phyloP scores from a whole-genome alignment of 2,888 invertebrate genomes.

The Nymphalis polychloros region DNA sequence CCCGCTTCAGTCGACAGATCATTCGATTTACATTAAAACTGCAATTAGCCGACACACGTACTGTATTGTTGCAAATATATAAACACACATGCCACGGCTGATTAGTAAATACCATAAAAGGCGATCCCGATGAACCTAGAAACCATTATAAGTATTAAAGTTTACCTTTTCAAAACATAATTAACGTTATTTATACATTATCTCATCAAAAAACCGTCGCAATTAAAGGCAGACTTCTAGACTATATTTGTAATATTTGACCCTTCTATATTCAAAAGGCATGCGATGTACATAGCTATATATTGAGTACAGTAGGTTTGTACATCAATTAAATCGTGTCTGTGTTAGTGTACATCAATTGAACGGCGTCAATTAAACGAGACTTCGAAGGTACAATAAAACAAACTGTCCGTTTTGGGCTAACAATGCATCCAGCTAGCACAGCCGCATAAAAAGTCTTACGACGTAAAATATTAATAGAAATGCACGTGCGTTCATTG shows the following conservation, averaged over 20 bases:
- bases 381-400: conserved; percentile 56
- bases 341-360: conserved; percentile 39
- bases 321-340: neutral
- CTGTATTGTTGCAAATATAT: conserved; percentile 42
- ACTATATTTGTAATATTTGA: neutral
- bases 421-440: conserved; percentile 66
- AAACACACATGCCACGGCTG: conserved; percentile 24
- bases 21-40: conserved; percentile 64
- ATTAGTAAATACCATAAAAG: conserved; percentile 25
- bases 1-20: conserved; percentile 59
- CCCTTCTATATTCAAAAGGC: neutral
- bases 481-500: conserved; percentile 82
- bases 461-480: conserved; percentile 81
- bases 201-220: neutral
- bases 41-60: conserved; percentile 58
- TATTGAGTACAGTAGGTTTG: no score
- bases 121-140: conserved; percentile 14
- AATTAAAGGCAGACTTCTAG: neutral
- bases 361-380: conserved; percentile 64
- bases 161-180: conserved; percentile 10
- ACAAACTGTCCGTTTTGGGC: conserved; percentile 61
- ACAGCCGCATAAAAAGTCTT: conserved; percentile 67
- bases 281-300: neutral
- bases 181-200: neutral
- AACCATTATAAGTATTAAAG: neutral